Evolutionary conservation across 2,113 vertebrate species (phyloP), one percentile per base, ranked within the genome.

Genomic region (Siphamia tubifer): DNA sequence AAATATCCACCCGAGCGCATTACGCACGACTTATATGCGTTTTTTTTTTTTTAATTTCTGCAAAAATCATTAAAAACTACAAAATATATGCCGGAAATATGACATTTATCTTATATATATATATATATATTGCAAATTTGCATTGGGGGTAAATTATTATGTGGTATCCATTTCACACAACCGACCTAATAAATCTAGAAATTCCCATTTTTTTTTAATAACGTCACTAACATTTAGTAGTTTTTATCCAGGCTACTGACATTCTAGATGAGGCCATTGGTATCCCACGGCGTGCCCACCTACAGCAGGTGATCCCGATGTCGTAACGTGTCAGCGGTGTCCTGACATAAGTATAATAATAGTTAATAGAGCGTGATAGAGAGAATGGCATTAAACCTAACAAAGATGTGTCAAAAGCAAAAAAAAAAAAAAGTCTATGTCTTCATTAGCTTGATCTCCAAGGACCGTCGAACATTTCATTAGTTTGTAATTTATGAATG

Each of bases 401-500:
- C 90, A 94, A 94, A 94, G 94, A 93, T 93, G 93, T 93, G 90
- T 93, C 93, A 93, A 83, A 92, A 94, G 85, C 88, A 92, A 94
- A 30, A n/a, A n/a, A 30, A 30, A 30, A 30, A 30, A 30, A 93
- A 95, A 95, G 93, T 95, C 95, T 92, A 93, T 92, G 94, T 94
- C 94, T 96, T 97, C 98, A 99, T 98, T 97, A 98, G 95, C 91
- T 88, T 87, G 89, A 95, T 96, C 95, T 96, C 94, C 93, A 92
- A 96, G 95, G 95, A 95, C 94, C 95, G 93, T 91, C 92, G 92
- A 96, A 96, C 95, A 96, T 98, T 99, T 98, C 96, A 98, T 98
- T 98, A 97, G 96, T 97, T 95, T 95, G 94, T 96, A 96, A 98
- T 98, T 98, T 96, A 98, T 96, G 95, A 95, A 96, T 98, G 95